Conservation (phyloP, 2,113 vertebrate genomes). For the Daubentonia madagascariensis region DNA sequence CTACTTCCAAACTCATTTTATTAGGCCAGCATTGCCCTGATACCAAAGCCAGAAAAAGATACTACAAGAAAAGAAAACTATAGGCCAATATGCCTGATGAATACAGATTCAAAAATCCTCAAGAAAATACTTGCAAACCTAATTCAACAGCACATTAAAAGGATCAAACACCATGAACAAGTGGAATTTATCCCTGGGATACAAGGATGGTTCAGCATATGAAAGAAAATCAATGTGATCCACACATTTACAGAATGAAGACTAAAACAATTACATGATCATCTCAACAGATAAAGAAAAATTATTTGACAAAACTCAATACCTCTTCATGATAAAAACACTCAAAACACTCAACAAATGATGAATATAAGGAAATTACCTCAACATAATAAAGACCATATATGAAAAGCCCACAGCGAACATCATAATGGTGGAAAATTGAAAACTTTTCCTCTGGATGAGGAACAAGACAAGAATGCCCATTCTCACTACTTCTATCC, state of each 20-base stretch:
- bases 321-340: not conserved
- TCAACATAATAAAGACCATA: not conserved
- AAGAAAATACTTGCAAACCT: not conserved
- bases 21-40: not conserved
- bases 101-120: not conserved
- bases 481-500: not conserved
- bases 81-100: not conserved
- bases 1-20: not conserved
- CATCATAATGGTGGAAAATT: not conserved
- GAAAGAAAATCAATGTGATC: not conserved
- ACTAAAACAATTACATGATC: not conserved
- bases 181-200: not conserved
- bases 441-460: not conserved
- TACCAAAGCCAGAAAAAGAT: not conserved
- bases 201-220: not conserved
- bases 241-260: not conserved
- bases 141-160: not conserved
- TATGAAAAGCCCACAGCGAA: not conserved
- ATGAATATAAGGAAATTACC: not conserved
- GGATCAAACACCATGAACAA: not conserved
- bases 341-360: no score
- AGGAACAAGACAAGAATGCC: not conserved
- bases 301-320: not conserved
- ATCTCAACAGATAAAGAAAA: not conserved
- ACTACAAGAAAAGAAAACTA: not conserved